A percentile compares a stretch with the other conserved stretches of the same genome.
Conservation (phyloP, 23 tunicate species). For the Clavelina lepadiformis region DNA sequence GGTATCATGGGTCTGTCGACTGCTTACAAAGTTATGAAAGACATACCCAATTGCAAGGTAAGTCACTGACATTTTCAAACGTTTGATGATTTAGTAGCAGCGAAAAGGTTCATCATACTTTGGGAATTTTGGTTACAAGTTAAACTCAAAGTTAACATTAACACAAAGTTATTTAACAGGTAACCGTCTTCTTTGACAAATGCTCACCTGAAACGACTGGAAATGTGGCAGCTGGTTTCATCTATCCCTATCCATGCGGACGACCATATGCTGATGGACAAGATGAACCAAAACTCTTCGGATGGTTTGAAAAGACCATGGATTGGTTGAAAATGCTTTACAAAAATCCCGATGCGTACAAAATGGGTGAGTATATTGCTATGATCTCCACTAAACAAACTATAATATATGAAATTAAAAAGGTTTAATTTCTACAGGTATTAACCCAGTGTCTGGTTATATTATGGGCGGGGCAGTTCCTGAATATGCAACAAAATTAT, state of each 20-base stretch:
- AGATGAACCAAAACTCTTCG: conserved; percentile 1
- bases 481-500: too few species aligned
- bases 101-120: too few species aligned
- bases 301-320: conserved; percentile 55
- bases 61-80: too few species aligned
- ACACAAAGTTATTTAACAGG: too few species aligned
- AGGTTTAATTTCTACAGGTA: conserved; percentile 1
- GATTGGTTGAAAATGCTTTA: conserved; percentile 19
- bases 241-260: conserved; percentile 40
- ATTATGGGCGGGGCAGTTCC: conserved; percentile 16
- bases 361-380: conserved; percentile 52
- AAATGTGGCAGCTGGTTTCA: conserved; percentile 76
- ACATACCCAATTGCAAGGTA: conserved; percentile 21
- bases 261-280: too few species aligned
- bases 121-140: too few species aligned
- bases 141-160: too few species aligned
- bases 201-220: conserved; percentile 80
- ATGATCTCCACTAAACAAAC: too few species aligned
- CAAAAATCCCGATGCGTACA: conserved; percentile 31
- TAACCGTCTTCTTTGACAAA: conserved; percentile 49
- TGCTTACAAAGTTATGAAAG: conserved; percentile 54
- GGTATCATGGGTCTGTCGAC: conserved; percentile 85
- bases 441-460: conserved; percentile 15
- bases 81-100: too few species aligned
- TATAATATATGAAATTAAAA: too few species aligned